Evolutionary conservation across 92 coral and sea anemone genomes (phyloP).

Genomic region (Actinostola sp.): DNA sequence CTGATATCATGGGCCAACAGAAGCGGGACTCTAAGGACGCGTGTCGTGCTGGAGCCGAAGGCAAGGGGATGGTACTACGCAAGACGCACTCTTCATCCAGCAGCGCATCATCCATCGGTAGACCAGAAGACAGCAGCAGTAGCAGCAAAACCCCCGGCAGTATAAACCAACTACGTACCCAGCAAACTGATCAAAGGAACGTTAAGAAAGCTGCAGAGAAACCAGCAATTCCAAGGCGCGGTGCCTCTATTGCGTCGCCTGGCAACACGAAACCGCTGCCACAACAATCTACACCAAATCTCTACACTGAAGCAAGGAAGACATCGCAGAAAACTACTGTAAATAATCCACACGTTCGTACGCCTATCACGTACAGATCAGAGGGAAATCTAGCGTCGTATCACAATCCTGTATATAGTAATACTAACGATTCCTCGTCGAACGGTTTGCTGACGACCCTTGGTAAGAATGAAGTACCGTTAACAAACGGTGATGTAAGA

Average conservation of each 20-base stretch:
- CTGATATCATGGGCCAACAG: conserved; percentile 70
- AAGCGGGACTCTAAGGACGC: conserved; percentile 5
- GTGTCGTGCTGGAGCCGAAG: conserved; percentile 1
- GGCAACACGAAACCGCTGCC: neutral
- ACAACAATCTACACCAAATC: conserved; percentile 14
- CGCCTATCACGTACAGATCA: conserved; percentile 32
- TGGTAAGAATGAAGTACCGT: neutral
- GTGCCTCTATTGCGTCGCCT: neutral
- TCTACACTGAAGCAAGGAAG: neutral
- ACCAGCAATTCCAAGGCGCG: conserved; percentile 1
- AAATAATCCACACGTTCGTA: neutral
- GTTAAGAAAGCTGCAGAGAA: neutral
- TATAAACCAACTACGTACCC: conserved; percentile 51
- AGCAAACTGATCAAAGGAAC: conserved; percentile 12
- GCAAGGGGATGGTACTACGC: conserved; percentile 17
- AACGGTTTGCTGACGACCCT: conserved; percentile 16
- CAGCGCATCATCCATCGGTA: conserved; percentile 19
- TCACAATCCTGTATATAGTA: conserved; percentile 1
- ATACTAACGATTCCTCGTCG: conserved; percentile 7
- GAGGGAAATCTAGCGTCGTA: conserved; percentile 27
- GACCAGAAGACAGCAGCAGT: conserved; percentile 28
- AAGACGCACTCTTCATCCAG: conserved; percentile 21
- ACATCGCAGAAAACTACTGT: neutral
- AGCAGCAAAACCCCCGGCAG: conserved; percentile 56
- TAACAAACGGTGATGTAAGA: conserved; percentile 30